Conservation (phyloP, 2,888 invertebrate genomes). For the Nymphalis polychloros region DNA sequence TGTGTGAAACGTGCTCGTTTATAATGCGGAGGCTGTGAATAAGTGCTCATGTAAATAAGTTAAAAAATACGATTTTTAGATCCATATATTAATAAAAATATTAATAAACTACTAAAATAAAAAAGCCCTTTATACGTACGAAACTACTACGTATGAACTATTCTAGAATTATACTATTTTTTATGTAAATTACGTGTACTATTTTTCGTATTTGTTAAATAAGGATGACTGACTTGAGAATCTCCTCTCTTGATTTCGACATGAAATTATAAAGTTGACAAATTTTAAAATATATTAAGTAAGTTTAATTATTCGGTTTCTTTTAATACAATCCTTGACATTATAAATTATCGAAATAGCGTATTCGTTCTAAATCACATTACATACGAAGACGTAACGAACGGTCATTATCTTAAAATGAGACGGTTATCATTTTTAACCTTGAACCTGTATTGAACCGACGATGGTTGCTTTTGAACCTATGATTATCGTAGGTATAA, state of each 20-base stretch:
- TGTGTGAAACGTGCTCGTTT: not conserved
- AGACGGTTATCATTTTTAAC: conserved; percentile 48
- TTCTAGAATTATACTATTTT: no score
- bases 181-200: no score
- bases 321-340: not conserved
- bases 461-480: conserved; percentile 54
- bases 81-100: no score
- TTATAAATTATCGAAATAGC: not conserved
- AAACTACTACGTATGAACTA: no score
- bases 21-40: no score
- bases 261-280: not conserved
- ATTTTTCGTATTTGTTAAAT: no score
- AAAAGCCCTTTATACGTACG: no score
- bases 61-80: no score
- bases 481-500: conserved; percentile 54
- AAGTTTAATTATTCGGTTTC: not conserved
- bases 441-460: conserved; percentile 64
- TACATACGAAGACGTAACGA: not conserved
- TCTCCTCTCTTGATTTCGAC: not conserved
- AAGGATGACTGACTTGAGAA: no score
- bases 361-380: not conserved
- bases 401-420: conserved; percentile 18
- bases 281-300: not conserved
- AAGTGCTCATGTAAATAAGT: no score
- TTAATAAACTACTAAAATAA: no score